Evolutionary conservation across 2,888 invertebrate genomes (phyloP), one percentile per base, ranked within the genome.

Genomic region (Zaprionus lineosus): DNA sequence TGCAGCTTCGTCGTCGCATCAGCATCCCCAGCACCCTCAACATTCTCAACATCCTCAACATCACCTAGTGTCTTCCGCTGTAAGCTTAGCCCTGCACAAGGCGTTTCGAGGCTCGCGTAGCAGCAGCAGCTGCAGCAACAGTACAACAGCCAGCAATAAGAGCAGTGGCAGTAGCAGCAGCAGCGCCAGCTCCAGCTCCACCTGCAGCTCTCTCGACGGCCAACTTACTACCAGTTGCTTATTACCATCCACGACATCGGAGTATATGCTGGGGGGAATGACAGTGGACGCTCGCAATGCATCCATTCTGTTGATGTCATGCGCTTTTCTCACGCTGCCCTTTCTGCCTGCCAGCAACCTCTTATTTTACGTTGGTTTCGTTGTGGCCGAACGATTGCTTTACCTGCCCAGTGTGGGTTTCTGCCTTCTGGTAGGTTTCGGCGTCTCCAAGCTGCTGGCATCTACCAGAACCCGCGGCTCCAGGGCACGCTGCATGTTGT

Each of bases 351-450:
- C 98, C 66, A 95, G 97, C 84, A 99, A 99, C 92, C 91, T 98
- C 82, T 94, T 98, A 91, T 98, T 98, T 92, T 98, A 98, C 91
- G 98, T 99, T 60, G 99, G 99, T 41, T 99, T 99, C 91, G 98
- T 99, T 74, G 95, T 98, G 51, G 99, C 98, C 58, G 99, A 99
- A 91, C 93, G 98, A 70, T 95, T 98, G 72, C 92, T 99, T 70
- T 99, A 98, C 91, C 93, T 98, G 90, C 98, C 98, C 43, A 98
- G 97, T 91, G 96, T 98, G 87, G 98, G 98, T 47, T 96, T 95
- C 91, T 98, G 98, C 91, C 92, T 98, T 82, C 91, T 98, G 70
- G 91, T 98, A 60, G 97, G 95, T 46, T 91, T 94, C 74, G 95
- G 96, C 29, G 91, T 93, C 62, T 92, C 92, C 29, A 91, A 91